Conservation (phyloP, 2,113 vertebrate genomes). For the Maylandia zebra region DNA sequence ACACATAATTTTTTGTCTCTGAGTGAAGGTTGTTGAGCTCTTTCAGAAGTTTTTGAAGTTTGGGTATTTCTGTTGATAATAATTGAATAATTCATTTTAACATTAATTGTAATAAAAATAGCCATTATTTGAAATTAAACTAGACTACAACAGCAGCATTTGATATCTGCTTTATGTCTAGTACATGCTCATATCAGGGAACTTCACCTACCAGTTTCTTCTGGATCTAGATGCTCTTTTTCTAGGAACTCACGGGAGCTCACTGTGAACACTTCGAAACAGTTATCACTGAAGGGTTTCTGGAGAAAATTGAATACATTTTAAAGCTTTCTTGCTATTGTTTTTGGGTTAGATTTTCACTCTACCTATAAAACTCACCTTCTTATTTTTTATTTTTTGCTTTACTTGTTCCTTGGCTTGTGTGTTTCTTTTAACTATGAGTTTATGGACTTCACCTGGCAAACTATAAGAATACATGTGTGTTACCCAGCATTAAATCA, state of each 20-base stretch:
- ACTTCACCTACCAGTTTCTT: too few relatives aligned
- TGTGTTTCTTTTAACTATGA: neutral
- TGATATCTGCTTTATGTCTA: too few relatives aligned
- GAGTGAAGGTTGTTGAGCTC: accelerated
- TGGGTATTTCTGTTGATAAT: too few relatives aligned
- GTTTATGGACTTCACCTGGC: accelerated
- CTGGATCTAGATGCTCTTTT: too few relatives aligned
- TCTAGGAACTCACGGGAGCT: too few relatives aligned
- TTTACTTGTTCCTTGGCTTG: neutral
- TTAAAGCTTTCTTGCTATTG: neutral
- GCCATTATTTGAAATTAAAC: too few relatives aligned
- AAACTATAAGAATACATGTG: neutral
- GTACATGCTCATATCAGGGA: accelerated
- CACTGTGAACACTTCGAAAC: slow-evolving; percentile 14
- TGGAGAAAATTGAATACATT: neutral
- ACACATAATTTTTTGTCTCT: too few relatives aligned
- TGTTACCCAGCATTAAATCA: neutral
- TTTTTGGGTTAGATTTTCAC: neutral
- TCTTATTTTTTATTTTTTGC: neutral
- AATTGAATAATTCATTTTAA: too few relatives aligned
- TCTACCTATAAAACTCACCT: neutral
- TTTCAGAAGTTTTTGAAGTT: too few relatives aligned
- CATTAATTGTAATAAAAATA: too few relatives aligned
- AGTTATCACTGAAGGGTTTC: slow-evolving; percentile 6
- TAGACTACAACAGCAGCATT: too few relatives aligned